phyloP scores from a whole-genome alignment of 1,140 invertebrate genomes.

The Diorhabda sublineata region DNA sequence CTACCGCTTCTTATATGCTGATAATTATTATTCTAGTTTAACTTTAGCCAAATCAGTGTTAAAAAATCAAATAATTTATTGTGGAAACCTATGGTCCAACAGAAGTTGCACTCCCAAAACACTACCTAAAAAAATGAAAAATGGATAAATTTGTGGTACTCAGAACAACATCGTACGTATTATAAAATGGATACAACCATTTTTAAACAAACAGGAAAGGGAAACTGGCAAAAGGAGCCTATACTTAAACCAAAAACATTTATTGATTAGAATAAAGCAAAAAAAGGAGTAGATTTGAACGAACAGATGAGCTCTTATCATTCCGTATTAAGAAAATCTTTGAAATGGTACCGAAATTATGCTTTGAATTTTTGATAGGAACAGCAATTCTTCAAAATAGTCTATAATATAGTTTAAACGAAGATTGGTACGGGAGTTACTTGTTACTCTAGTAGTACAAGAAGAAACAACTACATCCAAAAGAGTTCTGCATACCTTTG shows the following conservation, averaged over 20 bases:
- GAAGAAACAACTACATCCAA: not conserved
- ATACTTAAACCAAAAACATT: conserved; percentile 8
- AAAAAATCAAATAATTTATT: conserved; percentile 31
- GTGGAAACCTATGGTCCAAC: conserved; percentile 45
- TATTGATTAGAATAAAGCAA: conserved; percentile 16
- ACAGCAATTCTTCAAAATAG: conserved; percentile 20
- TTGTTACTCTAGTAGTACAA: not conserved
- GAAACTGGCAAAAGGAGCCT: not conserved
- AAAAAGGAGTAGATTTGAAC: conserved; percentile 5
- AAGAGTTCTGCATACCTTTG: conserved; percentile 18
- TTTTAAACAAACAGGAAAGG: not conserved
- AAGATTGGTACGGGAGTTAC: conserved; percentile 9
- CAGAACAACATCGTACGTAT: conserved; percentile 46
- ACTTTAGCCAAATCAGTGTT: conserved; percentile 38
- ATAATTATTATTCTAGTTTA: conserved; percentile 38
- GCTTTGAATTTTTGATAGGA: conserved; percentile 6
- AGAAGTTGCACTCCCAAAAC: conserved; percentile 40
- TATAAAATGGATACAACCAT: conserved; percentile 37
- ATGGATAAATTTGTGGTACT: conserved; percentile 37
- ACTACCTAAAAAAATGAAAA: conserved; percentile 44
- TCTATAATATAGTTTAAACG: conserved; percentile 17
- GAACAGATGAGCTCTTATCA: conserved; percentile 17
- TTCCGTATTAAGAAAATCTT: conserved; percentile 12
- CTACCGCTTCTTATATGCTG: conserved; percentile 22
- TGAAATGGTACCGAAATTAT: conserved; percentile 14